These are phyloP conservation scores for Hydrophis major DNA, from an alignment of 2,797 vertebrate genomes.

Conservation along the genomic window DNA sequence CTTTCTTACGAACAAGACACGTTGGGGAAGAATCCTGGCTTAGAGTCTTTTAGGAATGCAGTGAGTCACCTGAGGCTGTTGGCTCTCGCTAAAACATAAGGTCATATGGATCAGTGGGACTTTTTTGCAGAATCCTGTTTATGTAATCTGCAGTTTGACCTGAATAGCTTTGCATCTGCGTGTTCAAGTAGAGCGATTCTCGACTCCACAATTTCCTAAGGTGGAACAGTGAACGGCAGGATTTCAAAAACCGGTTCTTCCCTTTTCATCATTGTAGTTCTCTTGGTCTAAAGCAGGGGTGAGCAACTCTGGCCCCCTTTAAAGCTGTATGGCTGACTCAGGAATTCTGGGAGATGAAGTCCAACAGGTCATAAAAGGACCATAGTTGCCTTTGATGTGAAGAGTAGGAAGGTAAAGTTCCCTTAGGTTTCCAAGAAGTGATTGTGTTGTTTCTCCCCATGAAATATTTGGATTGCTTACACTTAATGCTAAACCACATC, in stretches of 20 bases:
- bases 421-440: background rate
- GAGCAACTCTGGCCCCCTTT: background rate
- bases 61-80: background rate
- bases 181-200: background rate
- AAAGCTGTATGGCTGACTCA: background rate
- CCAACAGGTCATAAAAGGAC: background rate
- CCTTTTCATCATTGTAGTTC: background rate
- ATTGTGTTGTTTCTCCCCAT: background rate
- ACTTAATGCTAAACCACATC: background rate
- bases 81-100: background rate
- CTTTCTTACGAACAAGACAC: background rate
- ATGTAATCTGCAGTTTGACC: background rate
- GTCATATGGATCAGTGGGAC: background rate
- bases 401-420: background rate
- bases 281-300: background rate
- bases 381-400: background rate
- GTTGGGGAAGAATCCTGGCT: background rate
- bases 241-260: background rate
- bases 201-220: background rate
- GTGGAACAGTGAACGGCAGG: background rate
- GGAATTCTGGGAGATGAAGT: background rate
- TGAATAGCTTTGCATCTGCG: background rate
- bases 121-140: background rate
- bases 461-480: background rate
- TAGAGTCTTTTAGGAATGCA: background rate